These are phyloP conservation scores for Actenoides hombroni DNA, from an alignment of 2,113 vertebrate species.

Conservation along the genomic window DNA sequence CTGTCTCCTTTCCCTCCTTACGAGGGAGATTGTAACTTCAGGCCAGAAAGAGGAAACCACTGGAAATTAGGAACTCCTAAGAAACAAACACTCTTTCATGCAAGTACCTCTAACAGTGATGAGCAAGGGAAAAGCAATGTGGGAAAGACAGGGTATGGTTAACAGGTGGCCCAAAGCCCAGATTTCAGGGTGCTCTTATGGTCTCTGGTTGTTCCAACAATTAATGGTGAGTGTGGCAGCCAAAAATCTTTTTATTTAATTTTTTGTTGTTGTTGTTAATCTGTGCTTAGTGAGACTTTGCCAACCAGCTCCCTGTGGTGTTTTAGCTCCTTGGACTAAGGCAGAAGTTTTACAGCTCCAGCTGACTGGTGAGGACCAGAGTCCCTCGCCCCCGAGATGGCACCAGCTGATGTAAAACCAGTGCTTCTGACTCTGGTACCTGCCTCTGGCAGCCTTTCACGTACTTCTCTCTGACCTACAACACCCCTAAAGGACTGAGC, in stretches of 20 bases:
- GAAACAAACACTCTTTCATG: background rate
- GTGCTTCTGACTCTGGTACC: background rate
- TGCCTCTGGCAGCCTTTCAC: background rate
- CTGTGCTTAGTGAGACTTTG: background rate
- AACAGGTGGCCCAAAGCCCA: background rate
- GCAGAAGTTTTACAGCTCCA: background rate
- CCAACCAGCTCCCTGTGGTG: background rate
- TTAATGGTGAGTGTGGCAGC: background rate
- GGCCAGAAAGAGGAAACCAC: background rate
- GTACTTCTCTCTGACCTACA: background rate
- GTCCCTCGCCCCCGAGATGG: accelerated
- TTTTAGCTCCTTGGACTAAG: background rate
- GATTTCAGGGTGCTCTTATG: background rate
- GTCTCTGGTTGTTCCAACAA: background rate
- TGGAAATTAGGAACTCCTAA: background rate
- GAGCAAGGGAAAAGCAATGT: background rate
- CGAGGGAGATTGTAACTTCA: background rate
- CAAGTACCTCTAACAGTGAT: background rate
- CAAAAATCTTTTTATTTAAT: background rate
- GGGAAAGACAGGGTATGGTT: background rate
- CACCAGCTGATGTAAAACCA: background rate
- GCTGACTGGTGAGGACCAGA: background rate
- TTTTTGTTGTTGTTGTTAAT: background rate
- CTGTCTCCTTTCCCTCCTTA: background rate
- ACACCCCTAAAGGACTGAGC: background rate